Base-by-base conservation (phyloP, 35 echinoderm and acorn worm genomes). In the Apostichopus parvimensis region DNA sequence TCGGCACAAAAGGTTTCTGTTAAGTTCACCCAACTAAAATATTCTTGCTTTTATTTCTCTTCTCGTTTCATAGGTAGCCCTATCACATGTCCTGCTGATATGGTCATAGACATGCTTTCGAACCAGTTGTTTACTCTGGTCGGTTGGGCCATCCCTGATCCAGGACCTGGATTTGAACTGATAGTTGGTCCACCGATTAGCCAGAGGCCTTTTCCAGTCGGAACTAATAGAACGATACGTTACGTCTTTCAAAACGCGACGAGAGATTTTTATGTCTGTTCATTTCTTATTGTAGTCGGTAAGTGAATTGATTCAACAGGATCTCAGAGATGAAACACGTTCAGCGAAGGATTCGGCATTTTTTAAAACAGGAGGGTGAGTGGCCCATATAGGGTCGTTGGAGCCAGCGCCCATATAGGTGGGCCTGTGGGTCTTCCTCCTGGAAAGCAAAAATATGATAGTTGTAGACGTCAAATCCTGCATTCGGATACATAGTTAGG, bases 211-310 rank as follows among this genome's bases (percentile, higher is more conserved):
- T 88, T 28, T 24, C 64, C 65, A n/a, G 61, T 17, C 13, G 86
- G 86, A 11, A 88, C 86, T 54, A 54, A 88, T 66, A 88, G 14
- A 21, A 88, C 68, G 12, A 87, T 87, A 54, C 85, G 85, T 65
- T 87, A 87, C 24, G 66, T 87, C 10, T 87, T 87, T 71, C 5
- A 18, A 62, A 45, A 18, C 17, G 3, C 24, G 8, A 87, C 28
- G 23, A 45, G 34, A 45, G 59, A 57, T 7, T 34, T 26, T 23
- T 54, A 66, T 5, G 25, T 61, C 18, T 87, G 85, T 18, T 11
- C 54, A 20, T 87, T 87, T 71, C 4, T 6, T 25, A 64, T 87
- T 71, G 85, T 87, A 13, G 59, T 87, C 28, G 85, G 85, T 87
- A 71, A 87, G 85, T 87, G 9, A 61, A 61, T 45, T 45, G 34